These are phyloP conservation scores for Nymphalis c-album DNA, from an alignment of 2,888 invertebrate species.

Conservation along the genomic window DNA sequence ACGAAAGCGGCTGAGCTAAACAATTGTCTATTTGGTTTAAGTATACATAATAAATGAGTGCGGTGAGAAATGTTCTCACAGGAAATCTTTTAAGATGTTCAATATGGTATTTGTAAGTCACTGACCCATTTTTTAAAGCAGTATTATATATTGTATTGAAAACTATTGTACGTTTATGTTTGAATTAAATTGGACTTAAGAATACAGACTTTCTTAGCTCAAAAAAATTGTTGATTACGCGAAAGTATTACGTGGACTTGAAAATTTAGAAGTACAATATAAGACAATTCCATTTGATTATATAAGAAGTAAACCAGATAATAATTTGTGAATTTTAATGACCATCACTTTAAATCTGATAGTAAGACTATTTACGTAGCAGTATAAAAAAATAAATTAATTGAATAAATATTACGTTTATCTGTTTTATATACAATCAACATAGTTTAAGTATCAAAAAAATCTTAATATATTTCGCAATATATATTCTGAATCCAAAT, in stretches of 20 bases:
- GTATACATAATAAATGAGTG: slow-evolving; percentile 24
- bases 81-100: slow-evolving; percentile 23
- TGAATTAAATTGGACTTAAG: too few species aligned
- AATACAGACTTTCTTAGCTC: too few species aligned
- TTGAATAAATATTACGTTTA: background rate
- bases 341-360: too few species aligned
- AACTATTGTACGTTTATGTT: background rate
- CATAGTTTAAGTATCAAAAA: background rate
- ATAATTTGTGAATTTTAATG: too few species aligned
- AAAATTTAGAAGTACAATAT: too few species aligned
- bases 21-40: slow-evolving; percentile 33
- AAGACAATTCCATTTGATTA: too few species aligned
- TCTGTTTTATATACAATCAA: background rate
- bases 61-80: slow-evolving; percentile 34
- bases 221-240: too few species aligned
- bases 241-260: too few species aligned
- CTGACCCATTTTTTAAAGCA: slow-evolving; percentile 14
- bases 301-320: too few species aligned
- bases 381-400: background rate
- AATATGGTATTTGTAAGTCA: slow-evolving; percentile 17
- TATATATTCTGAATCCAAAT: background rate
- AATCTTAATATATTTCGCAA: too few species aligned
- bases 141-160: background rate
- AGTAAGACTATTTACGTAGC: background rate
- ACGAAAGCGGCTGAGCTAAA: slow-evolving; percentile 49